Base-by-base conservation (phyloP, 1,140 invertebrate species). In the Elymnias hypermnestra region DNA sequence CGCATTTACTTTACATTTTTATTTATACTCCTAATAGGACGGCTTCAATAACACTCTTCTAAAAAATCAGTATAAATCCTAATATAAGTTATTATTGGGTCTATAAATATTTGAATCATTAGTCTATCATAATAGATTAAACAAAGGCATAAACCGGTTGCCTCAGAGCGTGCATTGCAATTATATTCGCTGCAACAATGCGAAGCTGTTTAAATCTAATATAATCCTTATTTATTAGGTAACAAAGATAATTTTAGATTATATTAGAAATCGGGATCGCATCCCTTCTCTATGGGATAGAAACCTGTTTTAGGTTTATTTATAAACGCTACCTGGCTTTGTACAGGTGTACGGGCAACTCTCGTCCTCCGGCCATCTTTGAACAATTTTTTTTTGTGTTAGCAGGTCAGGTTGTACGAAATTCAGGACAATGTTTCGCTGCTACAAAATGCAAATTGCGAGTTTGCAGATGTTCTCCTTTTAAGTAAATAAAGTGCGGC, bases 301-400 rank as follows among this genome's bases (percentile, higher is more conserved):
- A 35, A 57, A 51, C 48, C 44, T 33, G 46, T 33, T 46, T 18
- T 1, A 22, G 38, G 26, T 35, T 35, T 31, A 36, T 46, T 43
- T 43, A 35, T 43, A 33, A 41, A 33, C 29, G 43, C 43, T 57
- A 57, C 54, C 54, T 57, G 48, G 26, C 39, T 26, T 38, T 18
- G 26, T 46, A 57, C 54, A 52, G 45, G 54, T 57, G 54, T 48
- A 18, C 28, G 18, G 26, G 13, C 31, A 9, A 23, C 14, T 15
- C 14, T 25, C 9, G 13, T 33, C 19, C 21, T 41, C 18, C 46
- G 33, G 38, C 29, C 29, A 33, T 23, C 19, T 39, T 23, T 19
- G 35, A 40, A 26, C 35, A 29, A 21, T 35, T 22, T 49, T 46
- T 57, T 55, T 61, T 55, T 45, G 48, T 49, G 48, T 44, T 23